phyloP scores from a whole-genome alignment of 2,113 vertebrate species.

The Percina caprodes region DNA sequence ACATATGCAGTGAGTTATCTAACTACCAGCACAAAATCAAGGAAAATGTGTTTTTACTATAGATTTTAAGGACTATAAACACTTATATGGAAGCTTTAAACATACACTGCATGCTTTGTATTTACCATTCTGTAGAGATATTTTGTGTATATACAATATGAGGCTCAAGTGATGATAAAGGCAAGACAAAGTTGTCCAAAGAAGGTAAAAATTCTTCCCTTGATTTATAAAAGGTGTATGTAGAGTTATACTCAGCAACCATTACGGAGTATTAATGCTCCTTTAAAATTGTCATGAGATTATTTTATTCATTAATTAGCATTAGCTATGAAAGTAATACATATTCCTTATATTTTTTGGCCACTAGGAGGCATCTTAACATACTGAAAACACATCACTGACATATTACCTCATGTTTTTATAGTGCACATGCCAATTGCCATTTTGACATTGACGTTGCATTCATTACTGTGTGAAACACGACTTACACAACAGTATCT shows the following conservation, averaged over 20 bases:
- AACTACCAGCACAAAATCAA: slow-evolving; percentile 29
- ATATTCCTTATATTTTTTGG: not conserved
- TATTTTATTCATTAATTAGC: not conserved
- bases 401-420: not conserved
- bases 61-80: not conserved
- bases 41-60: too few relatives aligned
- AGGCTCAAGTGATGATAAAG: not conserved
- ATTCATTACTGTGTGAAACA: not conserved
- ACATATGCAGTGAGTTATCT: slow-evolving; percentile 18
- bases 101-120: not conserved
- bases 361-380: too few relatives aligned
- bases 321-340: not conserved
- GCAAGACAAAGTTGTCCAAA: not conserved
- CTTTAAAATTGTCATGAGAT: not conserved
- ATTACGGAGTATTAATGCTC: not conserved
- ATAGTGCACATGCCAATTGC: not conserved
- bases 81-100: slow-evolving; percentile 5
- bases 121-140: not conserved
- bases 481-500: not conserved
- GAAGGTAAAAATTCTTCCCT: not conserved
- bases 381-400: not conserved
- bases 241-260: too few relatives aligned
- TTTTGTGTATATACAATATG: not conserved
- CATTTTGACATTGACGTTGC: not conserved
- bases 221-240: not conserved